These are phyloP conservation scores for Rhinolophus ferrumequinum DNA, from an alignment of 2,113 vertebrate species.

Conservation along the genomic window DNA sequence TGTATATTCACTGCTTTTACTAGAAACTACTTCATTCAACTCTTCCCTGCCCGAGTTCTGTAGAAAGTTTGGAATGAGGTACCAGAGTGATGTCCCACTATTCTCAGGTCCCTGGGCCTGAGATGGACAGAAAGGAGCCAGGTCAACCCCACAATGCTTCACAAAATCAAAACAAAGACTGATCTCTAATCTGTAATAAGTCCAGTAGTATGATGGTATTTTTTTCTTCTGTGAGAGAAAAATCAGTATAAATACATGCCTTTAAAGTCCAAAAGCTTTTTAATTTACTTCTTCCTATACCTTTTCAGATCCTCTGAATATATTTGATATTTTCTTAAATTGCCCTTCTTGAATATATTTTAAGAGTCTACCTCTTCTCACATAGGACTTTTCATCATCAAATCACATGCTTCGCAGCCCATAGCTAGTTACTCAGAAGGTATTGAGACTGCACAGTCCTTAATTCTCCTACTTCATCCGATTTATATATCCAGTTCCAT, in stretches of 20 bases:
- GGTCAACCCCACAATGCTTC: background rate
- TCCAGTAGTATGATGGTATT: background rate
- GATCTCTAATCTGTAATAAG: background rate
- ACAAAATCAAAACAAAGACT: background rate
- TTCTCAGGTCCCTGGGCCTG: background rate
- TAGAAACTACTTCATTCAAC: background rate
- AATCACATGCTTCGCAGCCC: background rate
- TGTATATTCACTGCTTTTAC: background rate
- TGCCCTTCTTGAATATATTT: background rate
- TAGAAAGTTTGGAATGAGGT: constrained; percentile 1
- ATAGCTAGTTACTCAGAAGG: background rate
- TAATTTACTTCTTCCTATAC: background rate
- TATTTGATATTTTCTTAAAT: background rate
- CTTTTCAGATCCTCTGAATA: background rate
- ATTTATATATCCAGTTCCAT: background rate
- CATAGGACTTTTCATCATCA: background rate
- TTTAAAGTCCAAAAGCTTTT: background rate
- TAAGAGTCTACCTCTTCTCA: background rate
- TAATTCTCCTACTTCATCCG: background rate
- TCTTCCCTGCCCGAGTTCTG: background rate
- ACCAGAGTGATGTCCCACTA: background rate
- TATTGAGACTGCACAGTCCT: rapidly evolving
- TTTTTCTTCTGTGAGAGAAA: background rate
- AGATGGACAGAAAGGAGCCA: background rate
- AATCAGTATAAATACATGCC: background rate